Base-by-base conservation (phyloP, 64 coral and sea anemone species). In the Stichodactyla mertensii region DNA sequence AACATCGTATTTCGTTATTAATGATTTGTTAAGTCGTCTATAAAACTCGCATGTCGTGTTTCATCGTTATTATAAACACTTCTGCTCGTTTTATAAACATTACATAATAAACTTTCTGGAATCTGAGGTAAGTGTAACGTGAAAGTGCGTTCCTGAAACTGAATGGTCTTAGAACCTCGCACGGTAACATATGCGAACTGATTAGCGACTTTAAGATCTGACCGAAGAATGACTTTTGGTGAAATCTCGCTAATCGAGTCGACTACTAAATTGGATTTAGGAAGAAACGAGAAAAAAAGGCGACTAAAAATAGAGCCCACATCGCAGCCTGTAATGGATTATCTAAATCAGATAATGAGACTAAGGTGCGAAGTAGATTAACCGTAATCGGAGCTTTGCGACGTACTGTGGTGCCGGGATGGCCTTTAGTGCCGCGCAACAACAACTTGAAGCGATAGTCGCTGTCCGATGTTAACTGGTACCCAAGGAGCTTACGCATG, bases 401-500 rank as follows among this genome's bases (percentile, higher is more conserved):
- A 10, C 16, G 16, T 10, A 64, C 57, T 31, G 83, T 36, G 36
- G 24, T 64, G 10, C 83, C 83, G 31, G 61, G 9, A 61, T 64
- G 18, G 52, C 83, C 56, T 36, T 85, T 85, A 16, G 7, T 16
- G 6, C 57, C 58, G 2, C 26, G 20, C 51, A 85, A 64, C n/a
- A 64, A 31, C 19, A 85, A 54, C 3, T 84, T 22, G 28, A 27
- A 84, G 36, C 54, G 55, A 84, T 84, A 84, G 15, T 57, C 82
- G 19, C 16, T 58, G 23, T 84, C 78, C 78, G 24, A 80, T 81
- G 36, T 52, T 81, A 53, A 20, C 31, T 53, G 78, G 14, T 31
- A 28, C 16, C 16, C 78, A 52, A 83, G 80, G 24, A 83, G 52
- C 80, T 83, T 81, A 31, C 51, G 78, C 23, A 81, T 81, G 55